Conservation (phyloP, 2,113 vertebrate genomes). For the Sturnus vulgaris region DNA sequence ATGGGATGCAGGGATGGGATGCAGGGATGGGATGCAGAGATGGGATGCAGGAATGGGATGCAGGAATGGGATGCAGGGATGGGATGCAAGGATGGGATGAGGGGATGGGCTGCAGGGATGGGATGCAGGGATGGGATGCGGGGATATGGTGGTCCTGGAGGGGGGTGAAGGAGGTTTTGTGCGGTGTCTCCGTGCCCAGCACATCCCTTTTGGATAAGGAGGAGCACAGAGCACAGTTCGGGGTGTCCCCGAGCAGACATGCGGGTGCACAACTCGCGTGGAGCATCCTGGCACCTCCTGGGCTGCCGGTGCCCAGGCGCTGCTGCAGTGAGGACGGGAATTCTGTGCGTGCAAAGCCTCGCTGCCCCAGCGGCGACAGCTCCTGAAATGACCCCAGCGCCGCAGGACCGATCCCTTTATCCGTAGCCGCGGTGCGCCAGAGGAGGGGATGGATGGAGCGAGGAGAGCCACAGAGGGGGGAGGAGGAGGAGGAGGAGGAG, state of each 20-base stretch:
- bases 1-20: neutral
- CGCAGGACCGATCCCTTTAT: neutral
- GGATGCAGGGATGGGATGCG: rapidly evolving
- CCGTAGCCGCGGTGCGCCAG: neutral
- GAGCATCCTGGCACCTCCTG: neutral
- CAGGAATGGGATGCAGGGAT: neutral
- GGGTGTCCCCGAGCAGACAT: neutral
- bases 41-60: neutral
- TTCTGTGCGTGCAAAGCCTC: neutral
- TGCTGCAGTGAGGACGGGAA: neutral
- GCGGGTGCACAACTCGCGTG: neutral
- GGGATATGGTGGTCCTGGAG: neutral
- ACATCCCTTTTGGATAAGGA: rapidly evolving
- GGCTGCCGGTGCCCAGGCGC: rapidly evolving
- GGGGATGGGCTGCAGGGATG: no score
- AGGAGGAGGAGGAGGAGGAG: neutral
- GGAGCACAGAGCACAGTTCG: neutral
- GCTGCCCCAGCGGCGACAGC: neutral
- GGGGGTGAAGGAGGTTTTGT: neutral
- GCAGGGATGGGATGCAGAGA: neutral
- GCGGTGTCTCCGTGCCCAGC: rapidly evolving
- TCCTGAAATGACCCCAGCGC: neutral
- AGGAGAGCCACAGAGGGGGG: neutral
- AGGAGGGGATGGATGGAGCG: neutral
- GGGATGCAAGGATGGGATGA: neutral